Percentiles rank a stretch among this genome's conserved stretches.
phyloP scores from a whole-genome alignment of 2,888 invertebrate genomes.

The Meandrusa payeni region DNA sequence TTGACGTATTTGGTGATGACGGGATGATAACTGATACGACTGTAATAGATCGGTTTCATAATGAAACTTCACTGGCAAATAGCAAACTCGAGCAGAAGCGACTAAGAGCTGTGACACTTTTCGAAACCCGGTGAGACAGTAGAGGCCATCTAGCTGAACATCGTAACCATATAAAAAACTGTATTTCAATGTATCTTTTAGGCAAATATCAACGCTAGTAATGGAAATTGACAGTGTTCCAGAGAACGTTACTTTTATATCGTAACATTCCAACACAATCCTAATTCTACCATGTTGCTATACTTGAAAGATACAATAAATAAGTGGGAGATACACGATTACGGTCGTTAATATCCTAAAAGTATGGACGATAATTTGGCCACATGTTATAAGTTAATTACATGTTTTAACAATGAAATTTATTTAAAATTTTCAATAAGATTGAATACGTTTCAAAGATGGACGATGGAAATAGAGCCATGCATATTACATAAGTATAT shows the following conservation, averaged over 20 bases:
- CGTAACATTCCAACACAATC: slow-evolving; percentile 19
- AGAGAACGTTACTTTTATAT: slow-evolving; percentile 15
- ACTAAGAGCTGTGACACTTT: no score
- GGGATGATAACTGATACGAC: no score
- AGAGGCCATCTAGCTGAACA: no score
- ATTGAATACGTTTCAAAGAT: slow-evolving; percentile 6
- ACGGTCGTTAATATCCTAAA: slow-evolving; percentile 35
- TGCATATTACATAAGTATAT: neutral
- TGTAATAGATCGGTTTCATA: no score
- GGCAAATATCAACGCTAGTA: slow-evolving; percentile 18
- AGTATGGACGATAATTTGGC: slow-evolving; percentile 77
- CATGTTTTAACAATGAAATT: slow-evolving; percentile 8
- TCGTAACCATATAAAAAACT: neutral
- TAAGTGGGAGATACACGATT: slow-evolving; percentile 28
- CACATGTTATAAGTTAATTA: slow-evolving; percentile 54
- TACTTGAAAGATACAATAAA: slow-evolving; percentile 25
- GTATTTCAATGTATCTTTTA: slow-evolving; percentile 8
- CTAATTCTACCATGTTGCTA: neutral
- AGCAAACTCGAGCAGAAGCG: no score
- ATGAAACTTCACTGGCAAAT: no score
- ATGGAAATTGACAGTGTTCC: slow-evolving; percentile 4
- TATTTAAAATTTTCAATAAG: slow-evolving; percentile 9
- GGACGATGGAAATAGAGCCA: no score
- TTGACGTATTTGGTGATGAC: no score
- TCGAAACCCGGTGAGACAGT: no score